Evolutionary conservation across 2,888 invertebrate genomes (phyloP).

Genomic region (Bibio marci): DNA sequence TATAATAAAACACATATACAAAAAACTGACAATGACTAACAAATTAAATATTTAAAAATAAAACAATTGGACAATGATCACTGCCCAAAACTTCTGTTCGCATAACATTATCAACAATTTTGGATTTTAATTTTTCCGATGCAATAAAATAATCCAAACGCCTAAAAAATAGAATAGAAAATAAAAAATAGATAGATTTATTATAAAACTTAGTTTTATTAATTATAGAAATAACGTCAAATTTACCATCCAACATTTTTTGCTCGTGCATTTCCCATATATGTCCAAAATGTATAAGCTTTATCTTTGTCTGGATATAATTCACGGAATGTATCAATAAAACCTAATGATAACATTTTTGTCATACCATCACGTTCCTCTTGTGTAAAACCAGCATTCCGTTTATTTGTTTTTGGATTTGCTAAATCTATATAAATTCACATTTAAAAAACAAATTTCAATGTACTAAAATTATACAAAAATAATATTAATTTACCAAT

Average conservation of each 20-base stretch:
- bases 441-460: too few relatives aligned
- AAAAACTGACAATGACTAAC: too few relatives aligned
- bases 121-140: conserved; percentile 58
- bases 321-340: conserved; percentile 73
- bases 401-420: conserved; percentile 85
- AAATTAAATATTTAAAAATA: conserved; percentile 47
- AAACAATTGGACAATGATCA: conserved; percentile 87
- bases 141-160: conserved; percentile 90
- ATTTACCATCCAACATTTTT: conserved; percentile 82
- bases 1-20: too few relatives aligned
- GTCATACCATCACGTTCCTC: conserved; percentile 89
- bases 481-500: conserved; percentile 43
- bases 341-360: conserved; percentile 61
- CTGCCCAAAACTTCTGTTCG: conserved; percentile 72
- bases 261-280: conserved; percentile 68
- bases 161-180: conserved; percentile 38
- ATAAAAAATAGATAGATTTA: conserved; percentile 7
- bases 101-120: conserved; percentile 73
- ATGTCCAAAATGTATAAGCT: conserved; percentile 92
- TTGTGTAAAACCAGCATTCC: conserved; percentile 88
- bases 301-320: conserved; percentile 68
- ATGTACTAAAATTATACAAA: not conserved
- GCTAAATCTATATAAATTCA: conserved; percentile 45
- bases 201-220: conserved; percentile 1
- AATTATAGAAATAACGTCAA: not conserved